A percentile compares a stretch with the other conserved stretches of the same genome.
Evolutionary conservation across 2,113 vertebrate genomes (phyloP).

Genomic region (Oenanthe oenanthe): DNA sequence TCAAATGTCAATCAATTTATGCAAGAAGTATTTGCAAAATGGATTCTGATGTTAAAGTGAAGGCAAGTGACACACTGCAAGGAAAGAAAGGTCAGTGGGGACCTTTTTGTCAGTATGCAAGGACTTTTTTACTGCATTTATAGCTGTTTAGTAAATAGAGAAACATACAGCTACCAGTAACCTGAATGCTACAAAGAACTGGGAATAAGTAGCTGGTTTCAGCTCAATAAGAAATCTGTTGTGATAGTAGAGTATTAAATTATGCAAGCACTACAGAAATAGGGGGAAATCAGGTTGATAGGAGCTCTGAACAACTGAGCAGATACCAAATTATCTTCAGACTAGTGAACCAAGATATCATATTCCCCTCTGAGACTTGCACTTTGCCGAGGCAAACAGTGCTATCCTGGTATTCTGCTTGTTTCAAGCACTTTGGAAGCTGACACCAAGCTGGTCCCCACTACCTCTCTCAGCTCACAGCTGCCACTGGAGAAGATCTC

Average conservation of each 20-base stretch:
- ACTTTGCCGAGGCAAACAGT: not conserved
- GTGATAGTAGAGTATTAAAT: not conserved
- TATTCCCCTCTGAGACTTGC: not conserved
- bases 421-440: not conserved
- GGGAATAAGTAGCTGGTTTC: not conserved
- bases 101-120: not conserved
- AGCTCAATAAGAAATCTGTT: not conserved
- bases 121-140: not conserved
- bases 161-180: not conserved
- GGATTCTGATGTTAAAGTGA: not conserved
- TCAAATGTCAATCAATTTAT: not conserved
- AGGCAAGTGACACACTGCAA: not conserved
- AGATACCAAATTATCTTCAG: not conserved
- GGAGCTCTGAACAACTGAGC: not conserved
- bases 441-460: not conserved
- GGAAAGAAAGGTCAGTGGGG: not conserved
- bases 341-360: not conserved
- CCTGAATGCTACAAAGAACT: not conserved
- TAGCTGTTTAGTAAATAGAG: not conserved
- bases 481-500: not conserved
- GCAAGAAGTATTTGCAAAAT: not conserved
- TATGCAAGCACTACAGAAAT: not conserved
- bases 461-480: not conserved
- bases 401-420: not conserved
- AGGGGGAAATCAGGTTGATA: not conserved